Evolutionary conservation across 2,113 vertebrate genomes (phyloP).

Genomic region (Triplophysa rosa): DNA sequence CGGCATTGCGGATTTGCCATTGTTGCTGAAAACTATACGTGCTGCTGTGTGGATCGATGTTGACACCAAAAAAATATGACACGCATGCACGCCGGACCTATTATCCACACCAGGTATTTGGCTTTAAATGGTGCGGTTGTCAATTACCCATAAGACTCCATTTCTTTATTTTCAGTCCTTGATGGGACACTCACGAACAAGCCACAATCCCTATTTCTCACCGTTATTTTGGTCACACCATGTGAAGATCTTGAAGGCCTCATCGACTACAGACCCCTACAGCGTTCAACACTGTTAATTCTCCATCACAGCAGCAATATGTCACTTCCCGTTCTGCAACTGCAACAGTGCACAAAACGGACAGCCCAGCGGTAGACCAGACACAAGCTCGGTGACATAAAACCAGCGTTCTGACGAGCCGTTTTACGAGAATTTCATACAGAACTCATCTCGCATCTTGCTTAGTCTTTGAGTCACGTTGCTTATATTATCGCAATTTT

Average conservation of each 20-base stretch:
- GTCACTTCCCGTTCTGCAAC: constrained; percentile 15
- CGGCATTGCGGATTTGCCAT: not conserved
- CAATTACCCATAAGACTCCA: not conserved
- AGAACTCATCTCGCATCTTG: constrained; percentile 10
- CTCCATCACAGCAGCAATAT: constrained; percentile 26
- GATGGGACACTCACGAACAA: not conserved
- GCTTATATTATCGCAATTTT: constrained; percentile 18
- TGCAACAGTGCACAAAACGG: constrained; percentile 4
- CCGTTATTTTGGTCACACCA: not conserved
- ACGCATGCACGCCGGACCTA: not conserved
- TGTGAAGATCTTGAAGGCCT: not conserved
- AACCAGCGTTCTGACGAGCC: constrained; percentile 13
- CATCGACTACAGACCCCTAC: constrained; percentile 1
- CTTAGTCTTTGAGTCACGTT: constrained; percentile 10
- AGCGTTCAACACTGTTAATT: not conserved
- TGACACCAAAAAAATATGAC: not conserved
- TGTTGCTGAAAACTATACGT: not conserved
- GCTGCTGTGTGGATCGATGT: constrained; percentile 11
- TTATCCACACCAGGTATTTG: constrained; percentile 15
- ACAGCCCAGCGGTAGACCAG: constrained; percentile 10
- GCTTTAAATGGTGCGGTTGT: constrained; percentile 13
- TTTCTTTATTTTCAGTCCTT: not conserved
- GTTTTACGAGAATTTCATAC: not conserved
- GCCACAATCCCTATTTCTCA: not conserved
- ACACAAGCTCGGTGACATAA: not conserved